A percentile compares a stretch with the other conserved stretches of the same genome.
phyloP scores from a whole-genome alignment of 2,888 invertebrate genomes.

The Trissonchulus latispiculum region DNA sequence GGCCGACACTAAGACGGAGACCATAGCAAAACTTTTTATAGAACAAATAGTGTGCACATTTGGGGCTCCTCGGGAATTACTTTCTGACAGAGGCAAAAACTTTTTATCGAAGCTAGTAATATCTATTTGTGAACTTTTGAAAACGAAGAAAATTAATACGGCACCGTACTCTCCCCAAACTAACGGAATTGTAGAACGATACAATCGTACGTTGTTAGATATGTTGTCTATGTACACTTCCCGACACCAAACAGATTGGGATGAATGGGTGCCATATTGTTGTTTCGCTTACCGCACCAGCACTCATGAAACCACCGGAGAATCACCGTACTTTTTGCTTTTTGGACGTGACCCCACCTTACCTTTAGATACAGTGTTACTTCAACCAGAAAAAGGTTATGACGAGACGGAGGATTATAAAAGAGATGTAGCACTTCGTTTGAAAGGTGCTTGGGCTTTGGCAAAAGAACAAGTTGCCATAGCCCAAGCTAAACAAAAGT shows the following conservation, averaged over 20 bases:
- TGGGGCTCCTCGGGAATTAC: constrained; percentile 5
- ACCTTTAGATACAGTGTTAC: neutral
- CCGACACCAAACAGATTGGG: neutral
- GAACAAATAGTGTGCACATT: neutral
- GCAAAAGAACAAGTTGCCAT: neutral
- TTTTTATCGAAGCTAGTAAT: neutral
- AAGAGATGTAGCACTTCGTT: neutral
- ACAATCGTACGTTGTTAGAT: neutral
- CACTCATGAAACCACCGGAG: neutral
- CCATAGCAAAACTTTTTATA: constrained; percentile 31
- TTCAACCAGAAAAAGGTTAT: neutral
- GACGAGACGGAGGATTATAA: neutral
- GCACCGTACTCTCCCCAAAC: constrained; percentile 15
- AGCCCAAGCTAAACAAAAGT: neutral
- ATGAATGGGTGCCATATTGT: constrained; percentile 5
- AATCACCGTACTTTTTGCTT: neutral
- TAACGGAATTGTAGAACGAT: constrained; percentile 17
- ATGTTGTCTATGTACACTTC: neutral
- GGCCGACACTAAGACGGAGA: constrained; percentile 36
- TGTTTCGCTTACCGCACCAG: constrained; percentile 10
- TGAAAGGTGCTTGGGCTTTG: neutral
- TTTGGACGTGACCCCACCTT: neutral
- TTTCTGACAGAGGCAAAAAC: neutral
- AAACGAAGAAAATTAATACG: constrained; percentile 6
- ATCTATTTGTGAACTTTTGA: neutral